A percentile compares a stretch with the other conserved stretches of the same genome.
These are phyloP conservation scores for Halesus radiatus DNA, from an alignment of 1,140 invertebrate genomes.

Conservation along the genomic window DNA sequence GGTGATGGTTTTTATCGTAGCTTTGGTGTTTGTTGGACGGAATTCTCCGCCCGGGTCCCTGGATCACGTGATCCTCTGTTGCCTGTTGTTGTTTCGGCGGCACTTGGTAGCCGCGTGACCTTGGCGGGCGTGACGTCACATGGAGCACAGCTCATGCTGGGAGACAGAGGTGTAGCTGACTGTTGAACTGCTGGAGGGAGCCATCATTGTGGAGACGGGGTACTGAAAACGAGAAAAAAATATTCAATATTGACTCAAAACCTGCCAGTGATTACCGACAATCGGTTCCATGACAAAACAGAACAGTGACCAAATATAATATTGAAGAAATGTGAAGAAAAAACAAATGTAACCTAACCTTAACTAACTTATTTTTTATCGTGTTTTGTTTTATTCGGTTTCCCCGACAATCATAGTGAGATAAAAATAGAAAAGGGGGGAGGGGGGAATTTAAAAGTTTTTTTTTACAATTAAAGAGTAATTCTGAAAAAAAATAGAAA, in stretches of 20 bases:
- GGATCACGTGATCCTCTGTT: slow-evolving; percentile 59
- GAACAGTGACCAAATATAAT: background rate
- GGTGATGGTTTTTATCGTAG: slow-evolving; percentile 53
- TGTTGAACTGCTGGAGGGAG: slow-evolving; percentile 43
- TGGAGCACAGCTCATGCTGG: slow-evolving; percentile 68
- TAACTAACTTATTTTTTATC: background rate
- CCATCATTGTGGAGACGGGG: slow-evolving; percentile 65
- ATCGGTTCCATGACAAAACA: too few species aligned
- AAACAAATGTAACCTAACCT: background rate
- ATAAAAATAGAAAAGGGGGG: too few species aligned
- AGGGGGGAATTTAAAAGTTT: too few species aligned
- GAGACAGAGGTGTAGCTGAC: slow-evolving; percentile 66
- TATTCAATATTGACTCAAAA: background rate
- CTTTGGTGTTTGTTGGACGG: slow-evolving; percentile 35
- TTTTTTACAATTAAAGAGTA: too few species aligned
- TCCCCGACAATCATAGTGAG: too few species aligned
- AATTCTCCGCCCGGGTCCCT: slow-evolving; percentile 51
- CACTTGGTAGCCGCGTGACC: slow-evolving; percentile 61
- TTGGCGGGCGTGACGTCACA: slow-evolving; percentile 68
- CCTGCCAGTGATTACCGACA: background rate
- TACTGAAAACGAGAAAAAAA: slow-evolving; percentile 60
- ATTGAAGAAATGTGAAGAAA: background rate
- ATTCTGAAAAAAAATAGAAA: too few species aligned
- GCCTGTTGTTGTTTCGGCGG: slow-evolving; percentile 65
- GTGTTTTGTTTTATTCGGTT: background rate